A percentile compares a stretch with the other conserved stretches of the same genome.
phyloP scores from a whole-genome alignment of 2,797 vertebrate species.

The Threskiornis aethiopicus region DNA sequence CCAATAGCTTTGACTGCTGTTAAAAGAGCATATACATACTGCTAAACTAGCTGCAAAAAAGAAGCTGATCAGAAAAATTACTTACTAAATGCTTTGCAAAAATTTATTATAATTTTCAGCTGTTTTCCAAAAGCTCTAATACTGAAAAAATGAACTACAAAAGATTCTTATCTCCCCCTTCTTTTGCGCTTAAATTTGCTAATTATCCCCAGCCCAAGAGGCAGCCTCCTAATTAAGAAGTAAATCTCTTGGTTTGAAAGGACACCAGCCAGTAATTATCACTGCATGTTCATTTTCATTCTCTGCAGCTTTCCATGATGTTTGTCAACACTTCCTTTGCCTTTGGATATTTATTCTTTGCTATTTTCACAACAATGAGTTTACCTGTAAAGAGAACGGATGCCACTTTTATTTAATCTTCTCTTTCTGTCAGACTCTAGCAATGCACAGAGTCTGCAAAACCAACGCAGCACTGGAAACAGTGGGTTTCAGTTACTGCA shows the following conservation, averaged over 20 bases:
- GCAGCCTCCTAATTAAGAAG: neutral
- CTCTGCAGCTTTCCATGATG: neutral
- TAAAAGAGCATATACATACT: neutral
- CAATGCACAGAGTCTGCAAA: neutral
- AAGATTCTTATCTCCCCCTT: neutral
- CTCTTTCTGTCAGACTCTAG: neutral
- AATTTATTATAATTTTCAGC: neutral
- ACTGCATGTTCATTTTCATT: neutral
- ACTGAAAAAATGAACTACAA: neutral
- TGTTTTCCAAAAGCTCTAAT: neutral
- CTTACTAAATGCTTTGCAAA: neutral
- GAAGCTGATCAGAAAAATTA: neutral
- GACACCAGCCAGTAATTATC: neutral
- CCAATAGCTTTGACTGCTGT: neutral
- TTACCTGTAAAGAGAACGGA: neutral
- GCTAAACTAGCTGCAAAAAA: neutral
- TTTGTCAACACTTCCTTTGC: neutral
- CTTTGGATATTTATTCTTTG: neutral
- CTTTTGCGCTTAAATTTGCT: neutral
- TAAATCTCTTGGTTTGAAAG: neutral
- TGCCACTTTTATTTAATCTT: neutral
- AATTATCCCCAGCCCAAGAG: conserved; percentile 5
- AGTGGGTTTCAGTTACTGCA: accelerated
- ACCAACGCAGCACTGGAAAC: neutral
- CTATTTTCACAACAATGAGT: neutral